Percentiles rank a stretch among this genome's conserved stretches.
Conservation (phyloP, 2,113 vertebrate genomes). For the Sigmodon hispidus region DNA sequence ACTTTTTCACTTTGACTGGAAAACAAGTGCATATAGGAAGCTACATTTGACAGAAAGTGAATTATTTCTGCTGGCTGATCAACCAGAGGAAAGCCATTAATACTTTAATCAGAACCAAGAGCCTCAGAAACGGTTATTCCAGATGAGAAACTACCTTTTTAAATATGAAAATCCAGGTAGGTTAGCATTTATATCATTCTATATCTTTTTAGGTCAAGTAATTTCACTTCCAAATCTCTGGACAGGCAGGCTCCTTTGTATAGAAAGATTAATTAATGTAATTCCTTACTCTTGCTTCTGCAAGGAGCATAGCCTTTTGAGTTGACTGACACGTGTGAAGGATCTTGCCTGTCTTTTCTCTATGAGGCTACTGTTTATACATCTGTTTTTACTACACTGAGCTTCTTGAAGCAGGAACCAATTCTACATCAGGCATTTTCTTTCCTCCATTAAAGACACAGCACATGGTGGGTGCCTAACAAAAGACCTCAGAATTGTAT, state of each 20-base stretch:
- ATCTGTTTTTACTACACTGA: not conserved
- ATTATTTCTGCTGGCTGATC: slow-evolving; percentile 18
- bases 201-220: not conserved
- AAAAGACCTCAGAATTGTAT: slow-evolving; percentile 39
- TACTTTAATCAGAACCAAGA: not conserved
- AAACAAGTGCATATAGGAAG: slow-evolving; percentile 25
- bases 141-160: slow-evolving; percentile 27
- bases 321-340: not conserved
- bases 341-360: slow-evolving; percentile 23
- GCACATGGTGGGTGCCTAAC: not conserved
- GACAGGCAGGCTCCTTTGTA: not conserved
- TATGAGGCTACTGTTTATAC: not conserved
- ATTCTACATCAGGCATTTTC: not conserved
- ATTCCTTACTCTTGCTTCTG: not conserved
- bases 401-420: slow-evolving; percentile 32
- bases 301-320: not conserved
- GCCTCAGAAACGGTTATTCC: not conserved
- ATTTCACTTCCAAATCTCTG: slow-evolving; percentile 32
- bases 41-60: slow-evolving; percentile 27
- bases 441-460: not conserved
- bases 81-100: slow-evolving; percentile 35
- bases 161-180: not conserved
- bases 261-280: not conserved
- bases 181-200: not conserved
- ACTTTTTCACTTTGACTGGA: not conserved